Base-by-base conservation (phyloP, 2,888 invertebrate species). In the Stomorhina lunata region DNA sequence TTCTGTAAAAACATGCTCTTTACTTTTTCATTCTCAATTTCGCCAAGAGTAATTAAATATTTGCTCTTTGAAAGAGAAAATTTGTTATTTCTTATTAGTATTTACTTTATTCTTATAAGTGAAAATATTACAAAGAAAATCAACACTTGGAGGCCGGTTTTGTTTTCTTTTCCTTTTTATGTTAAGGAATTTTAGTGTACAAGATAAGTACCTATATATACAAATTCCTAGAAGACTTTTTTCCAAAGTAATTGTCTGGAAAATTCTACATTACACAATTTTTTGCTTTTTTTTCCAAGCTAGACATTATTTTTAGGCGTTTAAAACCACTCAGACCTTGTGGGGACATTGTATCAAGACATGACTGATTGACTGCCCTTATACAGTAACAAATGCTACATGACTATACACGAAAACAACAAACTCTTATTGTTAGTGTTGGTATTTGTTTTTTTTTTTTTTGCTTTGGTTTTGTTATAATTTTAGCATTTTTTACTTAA, bases 251-350 rank as follows among this genome's bases (percentile, higher is more conserved):
- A 22, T 48, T 48, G 12, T 48, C 12, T 37, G 37, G n/a, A 22
- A 48, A 22, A 4, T 48, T 48, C 22, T 37, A 43, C 15, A 43
- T 17, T 43, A 43, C 17, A 43, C 17, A 43, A 43, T 17, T 43
- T 15, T 7, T 53, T 27, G 5, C 15, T 15, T 53, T 2, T 37
- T 10, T 37, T 12, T 12, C 12, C 12, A 37, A 55, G 25, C 0
- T 17, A 32, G 1, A 55, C 25, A 12, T 10, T 9, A n/a, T n/a
- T 2, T 65, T 48, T 1, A 34, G 37, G 45, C 50, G 25, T 15
- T 53, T n/a, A n/a, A n/a, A n/a, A n/a, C n/a, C n/a, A n/a, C n/a
- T 20, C 34, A 53, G 37, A 66, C 66, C 50, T 66, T 53, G 66
- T 53, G 66, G 66, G 66, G 50, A 66, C 66, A 66, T 50, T 48